These are phyloP conservation scores for Dasypolia templi DNA, from an alignment of 2,888 invertebrate species.

Conservation along the genomic window DNA sequence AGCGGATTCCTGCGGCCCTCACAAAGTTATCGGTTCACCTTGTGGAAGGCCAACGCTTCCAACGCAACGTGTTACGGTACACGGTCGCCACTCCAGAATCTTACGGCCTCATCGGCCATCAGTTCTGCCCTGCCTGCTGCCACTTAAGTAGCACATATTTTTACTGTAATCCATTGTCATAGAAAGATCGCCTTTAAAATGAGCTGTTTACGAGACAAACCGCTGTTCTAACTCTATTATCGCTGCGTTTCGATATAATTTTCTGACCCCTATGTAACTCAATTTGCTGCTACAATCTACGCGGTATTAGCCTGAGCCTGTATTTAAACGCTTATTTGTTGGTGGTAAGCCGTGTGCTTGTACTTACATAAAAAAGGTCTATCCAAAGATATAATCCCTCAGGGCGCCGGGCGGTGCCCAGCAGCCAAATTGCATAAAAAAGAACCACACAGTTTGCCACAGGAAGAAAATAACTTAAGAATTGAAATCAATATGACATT, in stretches of 20 bases:
- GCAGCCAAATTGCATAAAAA: too few species aligned
- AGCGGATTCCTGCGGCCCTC: not conserved
- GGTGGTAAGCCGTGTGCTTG: not conserved
- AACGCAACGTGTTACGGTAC: too few species aligned
- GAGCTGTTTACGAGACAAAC: constrained; percentile 29
- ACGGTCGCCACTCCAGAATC: not conserved
- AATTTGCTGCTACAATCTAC: constrained; percentile 46
- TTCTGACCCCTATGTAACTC: constrained; percentile 42
- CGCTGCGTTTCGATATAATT: constrained; percentile 44
- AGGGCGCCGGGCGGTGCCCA: too few species aligned
- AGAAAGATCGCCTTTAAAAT: not conserved
- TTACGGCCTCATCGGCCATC: not conserved
- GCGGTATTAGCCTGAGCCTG: constrained; percentile 10
- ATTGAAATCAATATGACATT: too few species aligned
- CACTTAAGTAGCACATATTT: not conserved
- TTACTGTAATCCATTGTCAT: not conserved
- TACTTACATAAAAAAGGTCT: too few species aligned
- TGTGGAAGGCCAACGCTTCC: not conserved
- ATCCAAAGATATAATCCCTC: too few species aligned
- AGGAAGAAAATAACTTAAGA: too few species aligned
- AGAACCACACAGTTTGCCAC: too few species aligned
- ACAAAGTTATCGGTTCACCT: not conserved
- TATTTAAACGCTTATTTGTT: constrained; percentile 17
- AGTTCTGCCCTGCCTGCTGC: not conserved
- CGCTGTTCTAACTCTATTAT: constrained; percentile 46